A percentile compares a stretch with the other conserved stretches of the same genome.
Evolutionary conservation across 1,140 invertebrate genomes (phyloP).

Genomic region (Drosophila arizonae): DNA sequence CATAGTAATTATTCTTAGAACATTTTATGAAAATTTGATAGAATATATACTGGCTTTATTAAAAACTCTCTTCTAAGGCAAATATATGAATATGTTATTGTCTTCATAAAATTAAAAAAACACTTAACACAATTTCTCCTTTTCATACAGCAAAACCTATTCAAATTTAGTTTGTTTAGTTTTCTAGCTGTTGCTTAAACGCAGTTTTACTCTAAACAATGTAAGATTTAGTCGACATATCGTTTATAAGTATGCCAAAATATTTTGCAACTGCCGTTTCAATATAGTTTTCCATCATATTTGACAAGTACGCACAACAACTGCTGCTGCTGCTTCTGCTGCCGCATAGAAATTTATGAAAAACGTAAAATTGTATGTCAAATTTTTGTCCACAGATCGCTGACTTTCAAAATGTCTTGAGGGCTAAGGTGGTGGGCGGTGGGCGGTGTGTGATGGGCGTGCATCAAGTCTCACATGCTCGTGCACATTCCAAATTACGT

Average conservation of each 20-base stretch:
- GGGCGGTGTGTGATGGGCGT: too few relatives aligned
- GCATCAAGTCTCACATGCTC: conserved; percentile 14
- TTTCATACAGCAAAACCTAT: too few relatives aligned
- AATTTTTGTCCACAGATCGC: conserved; percentile 25
- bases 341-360: neutral
- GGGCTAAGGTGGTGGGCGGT: neutral
- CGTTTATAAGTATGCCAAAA: neutral
- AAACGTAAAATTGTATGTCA: neutral
- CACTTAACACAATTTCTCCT: too few relatives aligned
- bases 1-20: too few relatives aligned
- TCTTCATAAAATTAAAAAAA: too few relatives aligned
- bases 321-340: neutral
- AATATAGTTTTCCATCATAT: conserved; percentile 16
- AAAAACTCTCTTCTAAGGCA: too few relatives aligned
- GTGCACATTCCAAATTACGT: conserved; percentile 73
- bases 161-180: too few relatives aligned
- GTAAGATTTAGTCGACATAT: neutral
- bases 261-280: conserved; percentile 1
- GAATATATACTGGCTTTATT: too few relatives aligned
- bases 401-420: conserved; percentile 22
- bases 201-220: neutral
- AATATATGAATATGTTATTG: too few relatives aligned
- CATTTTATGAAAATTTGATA: too few relatives aligned
- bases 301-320: conserved; percentile 6
- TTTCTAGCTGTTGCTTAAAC: neutral